A percentile compares a stretch with the other conserved stretches of the same genome.
Conservation (phyloP, 2,797 vertebrate species). For the Melanotaenia maccullochi region DNA sequence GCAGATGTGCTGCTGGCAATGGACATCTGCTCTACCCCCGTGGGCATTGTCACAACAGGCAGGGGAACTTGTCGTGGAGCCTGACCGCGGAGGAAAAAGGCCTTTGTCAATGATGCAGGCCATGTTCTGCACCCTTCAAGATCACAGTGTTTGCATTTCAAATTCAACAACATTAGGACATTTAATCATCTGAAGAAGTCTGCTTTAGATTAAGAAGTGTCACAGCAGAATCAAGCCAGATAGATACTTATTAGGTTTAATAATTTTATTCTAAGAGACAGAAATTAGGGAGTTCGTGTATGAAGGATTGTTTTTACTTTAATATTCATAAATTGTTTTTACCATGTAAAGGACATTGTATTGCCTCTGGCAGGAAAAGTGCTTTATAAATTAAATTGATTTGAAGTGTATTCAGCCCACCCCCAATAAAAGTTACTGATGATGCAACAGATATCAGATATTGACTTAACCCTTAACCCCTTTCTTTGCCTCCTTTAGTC, state of each 20-base stretch:
- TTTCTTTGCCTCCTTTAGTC: not conserved
- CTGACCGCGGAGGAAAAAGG: conserved; percentile 57
- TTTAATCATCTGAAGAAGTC: conserved; percentile 30
- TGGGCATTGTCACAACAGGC: conserved; percentile 80
- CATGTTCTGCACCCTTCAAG: conserved; percentile 38
- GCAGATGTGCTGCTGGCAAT: conserved; percentile 83
- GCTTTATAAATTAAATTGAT: too few species aligned
- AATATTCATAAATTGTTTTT: too few species aligned
- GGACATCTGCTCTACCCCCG: conserved; percentile 77
- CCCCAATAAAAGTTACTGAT: not conserved
- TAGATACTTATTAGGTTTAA: too few species aligned
- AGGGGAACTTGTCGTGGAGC: conserved; percentile 67
- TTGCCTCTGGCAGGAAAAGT: too few species aligned
- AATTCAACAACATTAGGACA: conserved; percentile 19
- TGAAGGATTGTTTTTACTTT: too few species aligned
- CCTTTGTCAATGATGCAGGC: conserved; percentile 63
- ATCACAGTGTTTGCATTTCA: conserved; percentile 45
- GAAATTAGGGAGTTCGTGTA: too few species aligned
- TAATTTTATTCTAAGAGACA: too few species aligned
- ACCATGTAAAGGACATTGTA: too few species aligned
- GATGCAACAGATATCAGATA: conserved; percentile 11
- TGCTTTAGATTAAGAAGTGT: conserved; percentile 18
- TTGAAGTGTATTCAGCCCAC: not conserved
- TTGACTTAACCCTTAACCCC: conserved; percentile 9
- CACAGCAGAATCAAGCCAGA: too few species aligned